Evolutionary conservation across 1,140 invertebrate genomes (phyloP).

Genomic region (Luehdorfia chinensis): DNA sequence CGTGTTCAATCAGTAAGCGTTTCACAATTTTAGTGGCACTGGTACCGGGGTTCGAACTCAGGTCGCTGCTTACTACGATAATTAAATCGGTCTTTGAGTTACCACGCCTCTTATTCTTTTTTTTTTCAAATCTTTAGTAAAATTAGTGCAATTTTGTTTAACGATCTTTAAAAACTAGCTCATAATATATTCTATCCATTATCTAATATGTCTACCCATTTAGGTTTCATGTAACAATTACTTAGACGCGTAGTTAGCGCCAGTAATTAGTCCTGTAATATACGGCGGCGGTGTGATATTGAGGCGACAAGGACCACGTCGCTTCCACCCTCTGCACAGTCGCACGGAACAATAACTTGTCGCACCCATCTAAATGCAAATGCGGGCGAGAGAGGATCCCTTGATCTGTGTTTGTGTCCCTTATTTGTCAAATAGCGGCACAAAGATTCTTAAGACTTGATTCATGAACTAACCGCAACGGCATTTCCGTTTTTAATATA

Average conservation of each 20-base stretch:
- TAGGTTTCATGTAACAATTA: constrained; percentile 13
- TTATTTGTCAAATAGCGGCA: constrained; percentile 27
- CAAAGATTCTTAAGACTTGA: not conserved
- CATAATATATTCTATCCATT: too few relatives aligned
- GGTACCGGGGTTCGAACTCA: too few relatives aligned
- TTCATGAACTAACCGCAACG: not conserved
- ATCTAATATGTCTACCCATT: constrained; percentile 1
- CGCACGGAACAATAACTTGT: constrained; percentile 54
- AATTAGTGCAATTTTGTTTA: too few relatives aligned
- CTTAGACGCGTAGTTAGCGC: constrained; percentile 35
- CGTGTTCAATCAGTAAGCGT: too few relatives aligned
- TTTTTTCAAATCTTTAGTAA: too few relatives aligned
- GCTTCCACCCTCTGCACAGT: constrained; percentile 24
- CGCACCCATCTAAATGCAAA: constrained; percentile 65
- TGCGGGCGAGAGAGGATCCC: constrained; percentile 41
- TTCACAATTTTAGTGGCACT: too few relatives aligned
- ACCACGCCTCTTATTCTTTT: too few relatives aligned
- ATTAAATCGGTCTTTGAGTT: too few relatives aligned
- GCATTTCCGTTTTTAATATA: too few relatives aligned
- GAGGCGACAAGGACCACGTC: constrained; percentile 22
- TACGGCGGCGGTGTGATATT: constrained; percentile 26
- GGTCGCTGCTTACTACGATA: too few relatives aligned
- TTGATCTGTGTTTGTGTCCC: constrained; percentile 44
- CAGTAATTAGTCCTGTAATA: constrained; percentile 45
- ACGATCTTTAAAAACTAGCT: too few relatives aligned